These are phyloP conservation scores for Fringilla coelebs DNA, from an alignment of 2,797 vertebrate genomes.

Conservation along the genomic window DNA sequence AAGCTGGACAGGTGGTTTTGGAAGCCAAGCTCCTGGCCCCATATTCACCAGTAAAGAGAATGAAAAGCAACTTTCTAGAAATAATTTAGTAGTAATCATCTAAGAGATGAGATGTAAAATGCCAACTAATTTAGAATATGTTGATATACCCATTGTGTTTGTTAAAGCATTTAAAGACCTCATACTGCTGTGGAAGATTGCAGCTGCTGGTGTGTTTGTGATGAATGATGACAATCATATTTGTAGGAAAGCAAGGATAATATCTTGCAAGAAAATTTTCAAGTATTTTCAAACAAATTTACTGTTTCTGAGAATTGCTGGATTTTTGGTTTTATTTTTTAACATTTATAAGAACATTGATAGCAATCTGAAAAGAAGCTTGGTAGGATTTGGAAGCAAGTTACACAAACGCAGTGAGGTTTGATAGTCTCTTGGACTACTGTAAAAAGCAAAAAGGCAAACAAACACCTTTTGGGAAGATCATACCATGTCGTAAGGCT, in stretches of 20 bases:
- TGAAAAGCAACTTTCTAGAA: neutral
- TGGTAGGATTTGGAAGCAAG: neutral
- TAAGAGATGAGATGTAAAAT: neutral
- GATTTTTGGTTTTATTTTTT: neutral
- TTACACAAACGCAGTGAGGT: neutral
- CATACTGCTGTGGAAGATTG: neutral
- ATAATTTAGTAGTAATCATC: neutral
- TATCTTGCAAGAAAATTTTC: neutral
- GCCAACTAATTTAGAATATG: neutral
- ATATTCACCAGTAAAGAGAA: neutral
- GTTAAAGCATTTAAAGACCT: neutral
- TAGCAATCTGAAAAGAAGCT: neutral
- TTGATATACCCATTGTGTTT: neutral
- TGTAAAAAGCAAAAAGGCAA: neutral
- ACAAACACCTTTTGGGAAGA: neutral
- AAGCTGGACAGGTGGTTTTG: neutral
- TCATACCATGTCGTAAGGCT: constrained; percentile 64
- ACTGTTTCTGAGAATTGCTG: neutral
- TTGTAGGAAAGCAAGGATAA: neutral
- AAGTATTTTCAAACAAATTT: neutral
- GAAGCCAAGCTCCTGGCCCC: neutral
- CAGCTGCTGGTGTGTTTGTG: neutral
- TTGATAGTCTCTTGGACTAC: constrained; percentile 21
- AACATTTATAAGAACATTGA: neutral
- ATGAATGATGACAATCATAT: neutral